These are phyloP conservation scores for Eira barbara DNA, from an alignment of 2,113 vertebrate genomes.

Conservation along the genomic window DNA sequence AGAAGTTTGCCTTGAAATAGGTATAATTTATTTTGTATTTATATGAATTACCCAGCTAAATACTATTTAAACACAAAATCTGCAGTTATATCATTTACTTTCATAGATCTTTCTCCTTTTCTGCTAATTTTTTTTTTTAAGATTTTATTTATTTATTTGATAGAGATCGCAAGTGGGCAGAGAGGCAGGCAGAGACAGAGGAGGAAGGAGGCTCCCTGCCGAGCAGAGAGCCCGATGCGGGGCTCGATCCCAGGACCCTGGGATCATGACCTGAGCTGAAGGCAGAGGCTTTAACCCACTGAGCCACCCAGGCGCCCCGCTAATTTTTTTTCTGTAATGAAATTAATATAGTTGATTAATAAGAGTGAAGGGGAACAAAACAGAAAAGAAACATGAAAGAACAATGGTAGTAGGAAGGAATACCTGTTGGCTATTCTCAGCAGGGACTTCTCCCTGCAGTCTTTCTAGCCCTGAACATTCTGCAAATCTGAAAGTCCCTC, in stretches of 20 bases:
- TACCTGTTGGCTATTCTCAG: neutral
- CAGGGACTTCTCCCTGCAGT: neutral
- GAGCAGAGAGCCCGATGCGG: too few relatives aligned
- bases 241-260: too few relatives aligned
- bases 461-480: neutral
- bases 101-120: neutral
- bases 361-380: neutral
- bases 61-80: conserved; percentile 25
- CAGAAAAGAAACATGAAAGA: neutral
- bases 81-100: neutral
- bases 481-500: neutral
- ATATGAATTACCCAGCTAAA: neutral
- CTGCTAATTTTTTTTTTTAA: neutral
- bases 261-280: too few relatives aligned
- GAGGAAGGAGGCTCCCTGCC: too few relatives aligned
- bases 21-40: conserved; percentile 4
- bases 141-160: too few relatives aligned
- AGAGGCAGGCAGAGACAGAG: too few relatives aligned
- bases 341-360: conserved; percentile 48
- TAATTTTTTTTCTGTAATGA: neutral
- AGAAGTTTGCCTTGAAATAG: neutral
- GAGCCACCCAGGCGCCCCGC: too few relatives aligned
- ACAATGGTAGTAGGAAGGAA: neutral
- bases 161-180: too few relatives aligned
- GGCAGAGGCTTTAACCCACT: too few relatives aligned